Base-by-base conservation (phyloP, 1,140 invertebrate species). In the Sesamia nonagrioides region DNA sequence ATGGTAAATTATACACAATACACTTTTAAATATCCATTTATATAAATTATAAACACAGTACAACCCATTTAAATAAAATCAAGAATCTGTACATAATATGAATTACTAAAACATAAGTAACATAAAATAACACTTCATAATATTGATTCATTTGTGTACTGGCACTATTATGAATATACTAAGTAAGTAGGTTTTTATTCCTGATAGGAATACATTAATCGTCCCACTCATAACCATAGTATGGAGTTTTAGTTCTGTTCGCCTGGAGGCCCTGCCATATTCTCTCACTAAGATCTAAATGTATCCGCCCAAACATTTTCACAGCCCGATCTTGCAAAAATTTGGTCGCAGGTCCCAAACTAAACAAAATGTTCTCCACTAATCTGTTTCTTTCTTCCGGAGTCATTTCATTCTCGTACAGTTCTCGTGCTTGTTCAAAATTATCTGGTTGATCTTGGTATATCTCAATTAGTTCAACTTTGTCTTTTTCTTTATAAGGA, bases 251-350 rank as follows among this genome's bases (percentile, higher is more conserved):
- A 37, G 90, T 91, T 91, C 11, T 78, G 86, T 91, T 95, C 69
- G 90, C 79, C 86, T 94, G 94, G 5, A 98, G 92, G 1, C 95
- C 96, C 33, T 97, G 95, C 9, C 95, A 95, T 37, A 98, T 89
- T 89, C 95, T 95, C 72, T 92, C 94, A 13, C 97, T 97, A 37
- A 98, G 96, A 48, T 97, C 96, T 15, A 95, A 84, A 87, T 97
- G 96, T 1, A 97, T 97, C 42, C 96, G 91, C 6, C 95, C 93
- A 83, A 98, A 98, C 82, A 97, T 96, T 84, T 96, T 96, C 5
- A 98, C 95, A 0, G 97, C 97, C 74, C 97, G 96, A 73, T 98
- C 97, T 93, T 98, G 97, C 82, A 99, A 96, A 87, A 98, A 98
- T 61, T 96, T 96, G 35, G 97, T 96, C 45, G 98, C 98, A 79